Evolutionary conservation across 2,888 invertebrate species (phyloP).

Genomic region (Archips xylosteana): DNA sequence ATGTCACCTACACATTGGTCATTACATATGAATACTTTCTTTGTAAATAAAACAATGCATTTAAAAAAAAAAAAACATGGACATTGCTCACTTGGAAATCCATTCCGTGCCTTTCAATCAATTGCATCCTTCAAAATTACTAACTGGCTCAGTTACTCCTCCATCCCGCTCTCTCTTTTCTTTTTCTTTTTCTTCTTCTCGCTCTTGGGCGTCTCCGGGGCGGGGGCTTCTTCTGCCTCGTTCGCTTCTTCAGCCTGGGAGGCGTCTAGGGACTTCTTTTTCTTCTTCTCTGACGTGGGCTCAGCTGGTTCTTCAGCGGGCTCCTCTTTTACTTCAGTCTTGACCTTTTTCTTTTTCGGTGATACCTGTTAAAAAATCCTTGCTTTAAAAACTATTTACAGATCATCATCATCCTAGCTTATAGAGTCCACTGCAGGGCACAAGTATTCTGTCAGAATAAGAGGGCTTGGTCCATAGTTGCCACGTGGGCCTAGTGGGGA

Average conservation of each 20-base stretch:
- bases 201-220: slow-evolving; percentile 63
- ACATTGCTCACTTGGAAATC: not conserved
- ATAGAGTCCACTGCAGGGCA: too few species aligned
- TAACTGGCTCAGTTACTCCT: slow-evolving; percentile 51
- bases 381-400: not conserved
- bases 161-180: slow-evolving; percentile 65
- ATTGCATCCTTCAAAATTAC: too few species aligned
- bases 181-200: slow-evolving; percentile 79
- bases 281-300: slow-evolving; percentile 49
- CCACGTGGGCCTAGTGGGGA: too few species aligned
- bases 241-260: slow-evolving; percentile 57
- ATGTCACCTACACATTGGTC: too few species aligned
- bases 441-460: too few species aligned
- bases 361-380: slow-evolving; percentile 55
- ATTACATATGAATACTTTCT: too few species aligned
- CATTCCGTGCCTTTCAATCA: too few species aligned
- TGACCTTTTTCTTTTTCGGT: slow-evolving; percentile 73
- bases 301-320: slow-evolving; percentile 45
- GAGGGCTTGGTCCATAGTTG: too few species aligned
- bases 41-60: not conserved
- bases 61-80: not conserved
- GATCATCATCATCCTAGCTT: too few species aligned
- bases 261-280: slow-evolving; percentile 74
- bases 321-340: slow-evolving; percentile 53
- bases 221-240: slow-evolving; percentile 44